Conservation (phyloP, 2,888 invertebrate genomes). For the Cantharis nigra region DNA sequence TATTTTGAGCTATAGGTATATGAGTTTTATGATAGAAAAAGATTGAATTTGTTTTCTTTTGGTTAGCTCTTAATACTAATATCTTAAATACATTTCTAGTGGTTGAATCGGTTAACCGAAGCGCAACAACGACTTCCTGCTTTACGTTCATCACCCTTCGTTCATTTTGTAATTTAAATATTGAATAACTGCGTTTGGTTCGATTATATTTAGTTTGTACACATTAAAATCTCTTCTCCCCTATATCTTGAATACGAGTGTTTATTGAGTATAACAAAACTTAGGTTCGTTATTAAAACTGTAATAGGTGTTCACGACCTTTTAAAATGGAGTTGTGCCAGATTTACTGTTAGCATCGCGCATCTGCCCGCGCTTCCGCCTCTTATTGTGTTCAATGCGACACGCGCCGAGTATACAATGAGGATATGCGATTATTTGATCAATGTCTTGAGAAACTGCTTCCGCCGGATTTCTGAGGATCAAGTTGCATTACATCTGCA, state of each 20-base stretch:
- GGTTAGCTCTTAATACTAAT: slow-evolving; percentile 27
- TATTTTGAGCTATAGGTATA: no score
- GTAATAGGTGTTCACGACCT: slow-evolving; percentile 35
- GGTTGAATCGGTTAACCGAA: slow-evolving; percentile 37
- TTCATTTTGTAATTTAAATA: slow-evolving; percentile 41
- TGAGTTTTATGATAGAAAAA: background rate
- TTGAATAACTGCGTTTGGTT: slow-evolving; percentile 38
- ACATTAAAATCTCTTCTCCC: slow-evolving; percentile 33
- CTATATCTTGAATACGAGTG: slow-evolving; percentile 33
- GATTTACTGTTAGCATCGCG: slow-evolving; percentile 26
- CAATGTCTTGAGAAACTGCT: slow-evolving; percentile 39
- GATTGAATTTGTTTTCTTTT: slow-evolving; percentile 1
- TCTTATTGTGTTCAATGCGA: slow-evolving; percentile 32
- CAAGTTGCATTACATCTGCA: slow-evolving; percentile 40
- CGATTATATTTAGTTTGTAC: slow-evolving; percentile 36
- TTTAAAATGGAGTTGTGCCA: slow-evolving; percentile 33
- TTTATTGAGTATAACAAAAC: slow-evolving; percentile 35
- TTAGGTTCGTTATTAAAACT: slow-evolving; percentile 32
- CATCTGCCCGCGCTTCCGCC: slow-evolving; percentile 40
- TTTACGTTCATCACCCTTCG: slow-evolving; percentile 32
- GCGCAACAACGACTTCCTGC: slow-evolving; percentile 36
- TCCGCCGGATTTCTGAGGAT: slow-evolving; percentile 39
- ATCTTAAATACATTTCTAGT: slow-evolving; percentile 37
- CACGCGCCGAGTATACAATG: slow-evolving; percentile 38
- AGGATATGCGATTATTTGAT: slow-evolving; percentile 38